phyloP scores from a whole-genome alignment of 2,797 vertebrate genomes.

The Phalloptychus januarius region DNA sequence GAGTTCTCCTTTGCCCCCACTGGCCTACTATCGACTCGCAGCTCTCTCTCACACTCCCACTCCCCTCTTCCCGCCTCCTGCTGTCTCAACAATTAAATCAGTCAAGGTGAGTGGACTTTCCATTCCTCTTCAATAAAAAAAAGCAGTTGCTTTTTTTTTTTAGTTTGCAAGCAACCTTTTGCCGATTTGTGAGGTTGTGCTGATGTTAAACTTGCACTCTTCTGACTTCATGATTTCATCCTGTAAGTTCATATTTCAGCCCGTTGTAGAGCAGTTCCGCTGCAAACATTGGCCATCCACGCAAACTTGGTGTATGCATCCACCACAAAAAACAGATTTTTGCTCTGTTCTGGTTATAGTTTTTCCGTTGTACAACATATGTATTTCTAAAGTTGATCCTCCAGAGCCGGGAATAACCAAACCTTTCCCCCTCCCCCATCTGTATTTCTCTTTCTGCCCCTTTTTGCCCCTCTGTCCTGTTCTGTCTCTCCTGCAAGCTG shows the following conservation, averaged over 20 bases:
- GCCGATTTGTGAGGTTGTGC: conserved; percentile 53
- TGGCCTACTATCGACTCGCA: conserved; percentile 50
- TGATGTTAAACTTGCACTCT: conserved; percentile 71
- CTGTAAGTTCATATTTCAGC: conserved; percentile 27
- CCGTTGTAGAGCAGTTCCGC: conserved; percentile 17
- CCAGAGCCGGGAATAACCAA: conserved; percentile 58
- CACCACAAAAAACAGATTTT: neutral
- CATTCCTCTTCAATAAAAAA: conserved; percentile 24
- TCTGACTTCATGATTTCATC: conserved; percentile 42
- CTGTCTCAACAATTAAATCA: conserved; percentile 65
- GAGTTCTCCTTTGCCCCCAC: conserved; percentile 46
- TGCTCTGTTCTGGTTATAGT: neutral
- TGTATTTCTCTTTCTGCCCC: conserved; percentile 71
- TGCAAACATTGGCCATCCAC: conserved; percentile 16
- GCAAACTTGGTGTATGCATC: conserved; percentile 25
- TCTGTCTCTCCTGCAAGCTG: conserved; percentile 65
- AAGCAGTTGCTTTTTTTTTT: neutral
- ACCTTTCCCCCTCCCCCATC: conserved; percentile 73
- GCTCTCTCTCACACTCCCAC: conserved; percentile 35
- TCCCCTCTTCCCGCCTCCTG: conserved; percentile 22
- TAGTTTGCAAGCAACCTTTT: conserved; percentile 5
- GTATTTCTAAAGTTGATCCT: conserved; percentile 47
- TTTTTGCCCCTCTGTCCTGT: conserved; percentile 68
- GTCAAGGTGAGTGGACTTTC: conserved; percentile 59
- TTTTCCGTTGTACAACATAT: neutral